Base-by-base conservation (phyloP, 2,888 invertebrate species). In the Acrocera orbiculus region DNA sequence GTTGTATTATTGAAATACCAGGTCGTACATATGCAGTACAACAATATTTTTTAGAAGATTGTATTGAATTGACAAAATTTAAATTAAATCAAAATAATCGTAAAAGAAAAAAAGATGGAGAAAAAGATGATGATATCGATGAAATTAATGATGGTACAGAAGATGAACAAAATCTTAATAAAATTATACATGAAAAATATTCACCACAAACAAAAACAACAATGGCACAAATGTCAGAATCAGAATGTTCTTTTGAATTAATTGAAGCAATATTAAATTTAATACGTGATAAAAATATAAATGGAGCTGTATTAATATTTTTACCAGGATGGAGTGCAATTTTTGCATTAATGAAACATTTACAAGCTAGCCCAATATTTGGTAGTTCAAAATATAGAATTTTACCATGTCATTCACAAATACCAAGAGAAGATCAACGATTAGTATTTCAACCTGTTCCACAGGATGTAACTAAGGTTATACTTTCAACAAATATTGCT, bases 251-350 rank as follows among this genome's bases (percentile, higher is more conserved):
- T 46, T 92, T 93, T 55, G 93, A 95, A 53, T 64, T 96, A 6
- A 78, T 96, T 40, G 92, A 92, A 62, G 64, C 79, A 0, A 57
- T 96, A 1, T 54, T 85, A 10, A 47, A 58, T 6, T 68, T 80
- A 49, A 77, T 85, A 28, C 61, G 70, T 43, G 62, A 64, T 2
- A 54, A 58, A 37, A 54, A 60, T 14, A 65, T 73, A 19, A 75
- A 77, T 0, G 96, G 96, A 0, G 89, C 96, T 0, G 76, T 96
- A 2, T 64, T 96, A 2, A 66, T 96, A 3, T 98, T 96, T 56
- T 64, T 96, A 1, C 93, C 96, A 0, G 96, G 96, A 0, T 96
- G 96, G 96, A 93, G 90, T 63, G 64, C 92, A 10, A 98, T 98
- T 48, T 90, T 90, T 59, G 79, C 85, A 0, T 64, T 95, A 32